phyloP scores from a whole-genome alignment of 2,797 vertebrate species.

The Ctenopoma kingsleyae region DNA sequence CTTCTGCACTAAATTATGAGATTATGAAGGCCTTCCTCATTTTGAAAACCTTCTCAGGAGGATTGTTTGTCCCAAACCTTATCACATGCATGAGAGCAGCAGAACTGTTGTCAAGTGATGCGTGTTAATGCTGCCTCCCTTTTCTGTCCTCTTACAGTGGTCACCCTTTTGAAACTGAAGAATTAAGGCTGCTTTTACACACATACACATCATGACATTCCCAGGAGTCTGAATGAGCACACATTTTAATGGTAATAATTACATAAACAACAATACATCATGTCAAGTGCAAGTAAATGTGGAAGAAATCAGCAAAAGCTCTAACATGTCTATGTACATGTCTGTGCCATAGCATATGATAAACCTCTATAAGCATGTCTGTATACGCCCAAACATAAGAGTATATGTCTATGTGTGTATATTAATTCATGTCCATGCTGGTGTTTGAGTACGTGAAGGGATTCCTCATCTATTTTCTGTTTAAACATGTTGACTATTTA shows the following conservation, averaged over 20 bases:
- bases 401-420: background rate
- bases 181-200: background rate
- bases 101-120: constrained; percentile 13
- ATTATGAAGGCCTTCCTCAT: constrained; percentile 6
- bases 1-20: constrained; percentile 10
- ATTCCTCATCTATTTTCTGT: constrained; percentile 47
- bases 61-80: constrained; percentile 9
- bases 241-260: background rate
- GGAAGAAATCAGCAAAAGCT: background rate
- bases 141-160: background rate
- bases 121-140: constrained; percentile 1
- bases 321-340: background rate
- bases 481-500: constrained; percentile 54
- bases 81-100: constrained; percentile 21
- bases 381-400: background rate
- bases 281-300: background rate
- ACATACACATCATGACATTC: background rate
- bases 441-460: constrained; percentile 3
- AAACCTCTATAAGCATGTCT: background rate
- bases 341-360: background rate
- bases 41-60: constrained; percentile 3
- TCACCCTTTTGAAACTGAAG: background rate
- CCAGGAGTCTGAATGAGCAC: background rate
- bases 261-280: background rate
- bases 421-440: background rate